phyloP scores from a whole-genome alignment of 2,797 vertebrate species.

The Aphelocoma californica region DNA sequence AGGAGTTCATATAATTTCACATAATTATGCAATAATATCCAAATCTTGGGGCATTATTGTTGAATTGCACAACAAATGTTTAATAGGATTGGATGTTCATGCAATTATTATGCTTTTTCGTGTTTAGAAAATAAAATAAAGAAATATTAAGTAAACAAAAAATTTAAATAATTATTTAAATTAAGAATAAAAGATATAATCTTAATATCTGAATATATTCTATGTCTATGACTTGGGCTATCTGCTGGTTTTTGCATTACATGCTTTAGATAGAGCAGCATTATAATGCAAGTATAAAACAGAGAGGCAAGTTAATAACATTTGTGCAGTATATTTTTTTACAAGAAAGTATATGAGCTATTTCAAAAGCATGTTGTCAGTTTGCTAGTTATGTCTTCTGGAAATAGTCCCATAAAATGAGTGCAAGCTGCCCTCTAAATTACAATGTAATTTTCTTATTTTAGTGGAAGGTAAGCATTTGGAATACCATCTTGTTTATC shows the following conservation, averaged over 20 bases:
- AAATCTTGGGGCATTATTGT: neutral
- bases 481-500: conserved; percentile 11
- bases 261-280: neutral
- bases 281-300: neutral
- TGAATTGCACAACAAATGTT: neutral
- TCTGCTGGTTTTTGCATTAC: neutral
- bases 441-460: conserved; percentile 36
- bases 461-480: conserved; percentile 25
- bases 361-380: conserved; percentile 17
- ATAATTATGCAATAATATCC: neutral
- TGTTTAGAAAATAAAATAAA: neutral
- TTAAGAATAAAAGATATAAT: neutral
- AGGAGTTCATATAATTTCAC: neutral
- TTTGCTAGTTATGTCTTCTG: conserved; percentile 34
- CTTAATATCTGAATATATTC: neutral
- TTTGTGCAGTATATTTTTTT: conserved; percentile 8
- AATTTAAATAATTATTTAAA: neutral
- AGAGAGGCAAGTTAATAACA: conserved; percentile 4
- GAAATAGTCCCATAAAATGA: conserved; percentile 34
- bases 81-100: neutral
- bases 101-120: neutral
- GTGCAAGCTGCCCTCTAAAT: conserved; percentile 27
- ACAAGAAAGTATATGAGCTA: conserved; percentile 12
- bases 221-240: neutral
- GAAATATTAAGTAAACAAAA: neutral